Evolutionary conservation across 92 coral and sea anemone species (phyloP).

Genomic region (Virgularia gustaviana): DNA sequence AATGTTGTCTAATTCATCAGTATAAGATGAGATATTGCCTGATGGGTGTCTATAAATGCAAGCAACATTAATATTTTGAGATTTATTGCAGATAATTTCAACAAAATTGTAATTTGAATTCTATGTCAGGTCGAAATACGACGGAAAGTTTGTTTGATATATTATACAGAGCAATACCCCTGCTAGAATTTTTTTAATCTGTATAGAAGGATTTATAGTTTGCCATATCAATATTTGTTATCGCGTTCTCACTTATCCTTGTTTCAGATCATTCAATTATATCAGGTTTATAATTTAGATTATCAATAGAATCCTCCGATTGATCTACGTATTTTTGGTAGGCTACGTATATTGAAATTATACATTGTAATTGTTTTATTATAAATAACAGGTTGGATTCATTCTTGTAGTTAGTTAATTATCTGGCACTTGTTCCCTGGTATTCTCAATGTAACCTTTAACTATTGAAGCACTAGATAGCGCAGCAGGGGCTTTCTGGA

Average conservation of each 20-base stretch:
- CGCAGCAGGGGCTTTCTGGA: too few species aligned
- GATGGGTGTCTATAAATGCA: slow-evolving; percentile 56
- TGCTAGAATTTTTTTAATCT: slow-evolving; percentile 45
- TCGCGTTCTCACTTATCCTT: not conserved
- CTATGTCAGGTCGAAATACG: slow-evolving; percentile 39
- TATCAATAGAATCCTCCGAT: not conserved
- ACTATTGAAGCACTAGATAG: too few species aligned
- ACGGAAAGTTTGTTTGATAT: slow-evolving; percentile 34
- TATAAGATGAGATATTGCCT: slow-evolving; percentile 31
- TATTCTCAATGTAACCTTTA: too few species aligned
- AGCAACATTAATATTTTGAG: slow-evolving; percentile 27
- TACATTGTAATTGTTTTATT: not conserved
- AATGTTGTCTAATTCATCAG: slow-evolving; percentile 34
- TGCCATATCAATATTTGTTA: not conserved
- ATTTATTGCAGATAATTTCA: slow-evolving; percentile 38
- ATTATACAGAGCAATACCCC: slow-evolving; percentile 56
- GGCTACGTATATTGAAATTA: not conserved
- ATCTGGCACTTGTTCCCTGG: too few species aligned
- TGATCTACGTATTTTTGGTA: not conserved
- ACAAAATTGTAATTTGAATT: slow-evolving; percentile 51
- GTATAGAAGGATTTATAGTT: slow-evolving; percentile 25
- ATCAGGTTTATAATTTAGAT: not conserved
- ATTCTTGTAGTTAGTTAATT: too few species aligned
- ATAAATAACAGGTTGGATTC: too few species aligned
- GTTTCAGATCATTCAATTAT: not conserved